A percentile compares a stretch with the other conserved stretches of the same genome.
These are phyloP conservation scores for Mnemiopsis leidyi DNA, from an alignment of 37 sponge, comb jelly and placozoan species.

Conservation along the genomic window DNA sequence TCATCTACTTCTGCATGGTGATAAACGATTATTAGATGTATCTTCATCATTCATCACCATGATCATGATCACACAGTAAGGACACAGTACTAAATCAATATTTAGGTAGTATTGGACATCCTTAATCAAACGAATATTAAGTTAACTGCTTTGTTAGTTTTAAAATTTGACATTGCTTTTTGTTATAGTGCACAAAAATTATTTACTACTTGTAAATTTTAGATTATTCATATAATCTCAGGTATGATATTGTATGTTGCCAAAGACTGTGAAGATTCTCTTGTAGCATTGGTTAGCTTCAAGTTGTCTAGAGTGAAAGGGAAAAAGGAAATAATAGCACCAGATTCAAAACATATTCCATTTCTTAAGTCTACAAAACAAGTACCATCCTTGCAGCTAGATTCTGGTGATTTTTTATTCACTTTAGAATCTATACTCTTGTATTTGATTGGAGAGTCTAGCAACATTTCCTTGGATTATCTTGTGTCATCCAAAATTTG, in stretches of 20 bases:
- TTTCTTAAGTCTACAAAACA: conserved; percentile 56
- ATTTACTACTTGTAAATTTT: too few species aligned
- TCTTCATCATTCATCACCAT: too few species aligned
- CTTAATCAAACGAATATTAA: too few species aligned
- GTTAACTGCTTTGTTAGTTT: too few species aligned
- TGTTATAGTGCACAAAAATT: too few species aligned
- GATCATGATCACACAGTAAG: too few species aligned
- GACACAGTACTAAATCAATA: too few species aligned
- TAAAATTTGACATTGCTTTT: too few species aligned
- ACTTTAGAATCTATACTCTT: conserved; percentile 14
- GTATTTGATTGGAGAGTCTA: neutral
- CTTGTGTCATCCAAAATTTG: neutral
- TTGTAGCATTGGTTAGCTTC: neutral
- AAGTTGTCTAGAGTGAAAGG: neutral
- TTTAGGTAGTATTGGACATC: too few species aligned
- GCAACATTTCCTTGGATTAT: neutral
- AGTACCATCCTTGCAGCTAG: conserved; percentile 43
- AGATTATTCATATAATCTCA: neutral
- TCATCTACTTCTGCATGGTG: too few species aligned
- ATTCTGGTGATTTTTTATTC: conserved; percentile 43
- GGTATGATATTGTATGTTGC: conserved; percentile 53
- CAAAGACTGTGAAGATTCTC: conserved; percentile 61
- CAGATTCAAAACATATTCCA: conserved; percentile 13
- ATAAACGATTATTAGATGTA: too few species aligned
- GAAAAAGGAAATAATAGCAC: neutral